Percentiles rank a stretch among this genome's conserved stretches.
These are phyloP conservation scores for Stomorhina lunata DNA, from an alignment of 2,888 invertebrate genomes.

Conservation along the genomic window DNA sequence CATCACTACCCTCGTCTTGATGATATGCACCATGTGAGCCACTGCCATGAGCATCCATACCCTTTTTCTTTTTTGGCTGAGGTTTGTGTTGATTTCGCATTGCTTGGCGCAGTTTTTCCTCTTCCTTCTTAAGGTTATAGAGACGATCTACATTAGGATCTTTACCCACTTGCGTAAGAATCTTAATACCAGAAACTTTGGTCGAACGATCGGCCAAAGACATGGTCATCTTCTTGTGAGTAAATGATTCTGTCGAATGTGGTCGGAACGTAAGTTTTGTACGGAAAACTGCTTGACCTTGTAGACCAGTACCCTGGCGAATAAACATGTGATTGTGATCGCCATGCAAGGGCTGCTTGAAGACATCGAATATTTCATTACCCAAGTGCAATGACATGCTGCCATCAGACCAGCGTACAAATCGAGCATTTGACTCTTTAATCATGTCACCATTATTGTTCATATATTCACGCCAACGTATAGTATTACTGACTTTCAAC, in stretches of 20 bases:
- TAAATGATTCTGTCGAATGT: slow-evolving; percentile 99
- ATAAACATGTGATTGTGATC: slow-evolving; percentile 99
- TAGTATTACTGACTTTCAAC: slow-evolving; percentile 97
- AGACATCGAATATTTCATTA: slow-evolving; percentile 98
- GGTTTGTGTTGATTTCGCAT: slow-evolving; percentile 84
- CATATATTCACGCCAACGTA: slow-evolving; percentile 94
- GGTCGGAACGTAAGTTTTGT: slow-evolving; percentile 98
- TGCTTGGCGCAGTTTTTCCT: slow-evolving; percentile 95
- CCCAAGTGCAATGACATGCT: slow-evolving; percentile 98
- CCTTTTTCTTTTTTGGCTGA: slow-evolving; percentile 80
- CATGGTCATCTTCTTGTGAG: slow-evolving; percentile 99
- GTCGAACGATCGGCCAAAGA: slow-evolving; percentile 97
- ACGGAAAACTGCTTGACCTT: slow-evolving; percentile 98
- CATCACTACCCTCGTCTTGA: slow-evolving; percentile 92
- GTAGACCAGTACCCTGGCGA: slow-evolving; percentile 94
- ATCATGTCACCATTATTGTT: slow-evolving; percentile 90
- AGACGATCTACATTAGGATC: slow-evolving; percentile 97
- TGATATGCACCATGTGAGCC: slow-evolving; percentile 79
- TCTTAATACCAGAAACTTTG: slow-evolving; percentile 96
- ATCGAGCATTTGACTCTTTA: slow-evolving; percentile 96
- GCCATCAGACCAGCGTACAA: slow-evolving; percentile 99
- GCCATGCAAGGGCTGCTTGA: slow-evolving; percentile 95
- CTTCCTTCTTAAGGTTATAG: slow-evolving; percentile 97
- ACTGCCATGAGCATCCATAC: slow-evolving; percentile 79
- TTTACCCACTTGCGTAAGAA: slow-evolving; percentile 87